A percentile compares a stretch with the other conserved stretches of the same genome.
These are phyloP conservation scores for Chondrilla cf. caribensis DNA, from an alignment of 37 sponge, comb jelly and placozoan genomes.

Conservation along the genomic window DNA sequence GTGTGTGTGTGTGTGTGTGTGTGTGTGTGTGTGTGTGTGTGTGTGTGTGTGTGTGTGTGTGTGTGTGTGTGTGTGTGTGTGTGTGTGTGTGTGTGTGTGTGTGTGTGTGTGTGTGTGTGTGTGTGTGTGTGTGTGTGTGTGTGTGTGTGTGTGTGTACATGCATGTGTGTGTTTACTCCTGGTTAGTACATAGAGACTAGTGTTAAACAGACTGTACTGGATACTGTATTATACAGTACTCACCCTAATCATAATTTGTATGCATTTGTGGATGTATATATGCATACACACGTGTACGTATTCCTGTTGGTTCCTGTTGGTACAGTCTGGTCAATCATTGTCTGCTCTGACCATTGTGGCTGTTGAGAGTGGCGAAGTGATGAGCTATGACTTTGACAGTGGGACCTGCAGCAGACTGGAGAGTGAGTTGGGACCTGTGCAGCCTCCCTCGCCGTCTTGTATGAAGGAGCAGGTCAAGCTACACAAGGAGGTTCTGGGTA, in stretches of 20 bases:
- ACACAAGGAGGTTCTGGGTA: constrained; percentile 19
- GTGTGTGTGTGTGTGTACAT: background rate
- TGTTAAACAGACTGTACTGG: background rate
- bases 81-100: background rate
- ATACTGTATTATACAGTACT: too few relatives aligned
- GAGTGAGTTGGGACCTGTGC: background rate
- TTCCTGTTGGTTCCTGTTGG: background rate
- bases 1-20: background rate
- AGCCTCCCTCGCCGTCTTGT: constrained; percentile 23
- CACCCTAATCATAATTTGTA: too few relatives aligned
- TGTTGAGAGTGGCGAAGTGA: background rate
- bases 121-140: background rate
- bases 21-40: background rate
- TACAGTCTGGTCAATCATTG: background rate
- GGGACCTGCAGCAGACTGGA: background rate
- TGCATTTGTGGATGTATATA: background rate
- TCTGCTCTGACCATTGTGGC: background rate
- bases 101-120: background rate
- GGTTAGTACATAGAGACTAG: background rate
- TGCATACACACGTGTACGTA: background rate
- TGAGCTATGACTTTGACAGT: constrained; percentile 11
- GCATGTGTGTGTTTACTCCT: background rate
- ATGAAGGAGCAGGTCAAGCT: constrained; percentile 33
- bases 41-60: background rate
- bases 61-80: background rate